Conservation (phyloP, 2,113 vertebrate genomes). For the Strigops habroptila region DNA sequence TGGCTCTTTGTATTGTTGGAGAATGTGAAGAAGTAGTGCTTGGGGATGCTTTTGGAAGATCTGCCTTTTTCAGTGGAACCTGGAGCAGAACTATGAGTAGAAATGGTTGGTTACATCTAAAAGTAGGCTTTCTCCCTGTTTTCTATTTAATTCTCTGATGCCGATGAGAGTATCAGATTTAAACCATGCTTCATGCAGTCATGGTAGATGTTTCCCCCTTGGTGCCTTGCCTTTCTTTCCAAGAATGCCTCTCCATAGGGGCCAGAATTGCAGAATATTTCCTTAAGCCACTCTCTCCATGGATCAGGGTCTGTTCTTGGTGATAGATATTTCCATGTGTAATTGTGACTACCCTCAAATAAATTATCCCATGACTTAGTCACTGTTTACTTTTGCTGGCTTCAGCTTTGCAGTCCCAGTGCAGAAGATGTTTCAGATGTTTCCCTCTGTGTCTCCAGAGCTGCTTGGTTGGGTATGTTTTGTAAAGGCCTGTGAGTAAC, state of each 20-base stretch:
- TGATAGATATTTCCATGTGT: background rate
- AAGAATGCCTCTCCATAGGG: background rate
- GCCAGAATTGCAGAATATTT: background rate
- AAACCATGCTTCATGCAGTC: background rate
- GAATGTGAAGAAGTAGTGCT: background rate
- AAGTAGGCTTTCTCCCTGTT: background rate
- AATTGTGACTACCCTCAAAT: background rate
- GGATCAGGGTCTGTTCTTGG: background rate
- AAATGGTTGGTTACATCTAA: background rate
- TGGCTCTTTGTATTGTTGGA: background rate
- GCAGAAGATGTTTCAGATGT: rapidly evolving
- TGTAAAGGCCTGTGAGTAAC: background rate
- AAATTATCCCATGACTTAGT: background rate
- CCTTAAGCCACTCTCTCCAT: background rate
- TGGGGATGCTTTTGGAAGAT: background rate
- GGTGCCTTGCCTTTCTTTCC: background rate
- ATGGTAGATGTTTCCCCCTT: background rate
- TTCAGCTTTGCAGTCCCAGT: background rate
- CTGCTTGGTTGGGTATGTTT: background rate
- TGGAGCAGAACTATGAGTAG: background rate
- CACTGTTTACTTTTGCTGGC: background rate
- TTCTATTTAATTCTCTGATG: background rate
- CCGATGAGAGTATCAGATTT: background rate
- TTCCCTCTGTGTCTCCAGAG: background rate
- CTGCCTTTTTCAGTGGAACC: background rate